A percentile compares a stretch with the other conserved stretches of the same genome.
phyloP scores from a whole-genome alignment of 2,888 invertebrate genomes.

The Himalopsyche anomala region DNA sequence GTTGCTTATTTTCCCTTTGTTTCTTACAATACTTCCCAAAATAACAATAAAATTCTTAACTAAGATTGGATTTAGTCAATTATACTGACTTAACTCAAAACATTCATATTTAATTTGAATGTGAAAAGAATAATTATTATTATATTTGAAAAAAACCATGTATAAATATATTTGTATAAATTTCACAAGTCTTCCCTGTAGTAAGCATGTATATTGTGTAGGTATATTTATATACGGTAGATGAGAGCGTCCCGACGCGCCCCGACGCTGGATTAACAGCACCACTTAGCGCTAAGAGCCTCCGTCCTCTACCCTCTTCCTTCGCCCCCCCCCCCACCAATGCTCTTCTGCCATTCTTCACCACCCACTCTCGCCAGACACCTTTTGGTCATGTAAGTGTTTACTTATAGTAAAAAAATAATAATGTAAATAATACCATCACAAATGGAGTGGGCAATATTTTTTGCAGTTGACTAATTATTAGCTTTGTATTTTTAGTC shows the following conservation, averaged over 20 bases:
- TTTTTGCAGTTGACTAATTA: too few species aligned
- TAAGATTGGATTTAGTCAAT: too few species aligned
- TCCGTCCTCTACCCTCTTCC: constrained; percentile 46
- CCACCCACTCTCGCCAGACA: constrained; percentile 3
- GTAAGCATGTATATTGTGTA: neutral
- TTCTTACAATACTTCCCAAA: too few species aligned
- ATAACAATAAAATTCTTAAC: too few species aligned
- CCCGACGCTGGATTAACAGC: constrained; percentile 64
- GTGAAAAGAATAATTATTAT: too few species aligned
- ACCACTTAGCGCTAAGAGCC: constrained; percentile 65
- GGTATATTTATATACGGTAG: neutral
- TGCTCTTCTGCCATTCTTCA: constrained; percentile 1
- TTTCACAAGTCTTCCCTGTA: neutral
- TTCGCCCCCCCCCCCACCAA: neutral
- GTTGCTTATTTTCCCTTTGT: too few species aligned
- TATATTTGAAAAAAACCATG: too few species aligned
- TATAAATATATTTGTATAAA: too few species aligned
- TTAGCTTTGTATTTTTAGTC: too few species aligned
- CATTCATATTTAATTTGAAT: too few species aligned
- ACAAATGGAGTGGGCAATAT: neutral
- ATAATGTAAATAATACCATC: neutral
- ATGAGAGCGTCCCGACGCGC: constrained; percentile 44
- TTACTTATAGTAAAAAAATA: neutral
- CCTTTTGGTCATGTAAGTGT: neutral
- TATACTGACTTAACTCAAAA: too few species aligned